Evolutionary conservation across 2,888 invertebrate species (phyloP).

Genomic region (Masnerella sp.): DNA sequence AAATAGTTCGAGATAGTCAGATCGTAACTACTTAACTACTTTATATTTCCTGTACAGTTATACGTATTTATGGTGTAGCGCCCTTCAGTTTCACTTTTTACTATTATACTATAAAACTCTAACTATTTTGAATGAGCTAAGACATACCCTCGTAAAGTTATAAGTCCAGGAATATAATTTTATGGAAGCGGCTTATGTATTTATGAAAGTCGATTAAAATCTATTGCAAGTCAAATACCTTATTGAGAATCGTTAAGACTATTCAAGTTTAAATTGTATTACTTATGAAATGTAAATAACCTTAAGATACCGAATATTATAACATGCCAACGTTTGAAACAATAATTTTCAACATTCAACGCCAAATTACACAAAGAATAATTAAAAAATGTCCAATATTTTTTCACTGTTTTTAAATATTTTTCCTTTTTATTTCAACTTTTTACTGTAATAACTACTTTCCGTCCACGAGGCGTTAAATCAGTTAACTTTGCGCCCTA

Average conservation of each 20-base stretch:
- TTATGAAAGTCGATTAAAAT: constrained; percentile 35
- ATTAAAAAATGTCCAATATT: too few species aligned
- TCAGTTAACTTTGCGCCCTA: constrained; percentile 32
- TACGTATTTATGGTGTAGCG: too few species aligned
- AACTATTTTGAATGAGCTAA: constrained; percentile 11
- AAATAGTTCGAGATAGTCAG: too few species aligned
- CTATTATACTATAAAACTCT: constrained; percentile 5
- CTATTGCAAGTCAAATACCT: constrained; percentile 29
- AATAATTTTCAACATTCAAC: too few species aligned
- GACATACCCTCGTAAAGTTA: constrained; percentile 12
- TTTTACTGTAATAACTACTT: constrained; percentile 23
- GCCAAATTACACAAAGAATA: too few species aligned
- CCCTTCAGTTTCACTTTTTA: constrained; percentile 4
- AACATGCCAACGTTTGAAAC: too few species aligned
- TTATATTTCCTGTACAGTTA: too few species aligned
- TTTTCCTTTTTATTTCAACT: constrained; percentile 28
- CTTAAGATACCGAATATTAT: too few species aligned
- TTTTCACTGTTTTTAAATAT: constrained; percentile 1
- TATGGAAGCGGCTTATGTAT: constrained; percentile 25
- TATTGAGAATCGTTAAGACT: constrained; percentile 27
- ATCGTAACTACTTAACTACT: too few species aligned
- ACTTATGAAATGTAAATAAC: constrained; percentile 18
- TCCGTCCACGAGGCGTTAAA: constrained; percentile 21
- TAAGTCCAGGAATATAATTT: constrained; percentile 27
- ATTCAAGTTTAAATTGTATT: constrained; percentile 6